Conservation (phyloP, 2,113 vertebrate species). For the Amblyopsis rosae region DNA sequence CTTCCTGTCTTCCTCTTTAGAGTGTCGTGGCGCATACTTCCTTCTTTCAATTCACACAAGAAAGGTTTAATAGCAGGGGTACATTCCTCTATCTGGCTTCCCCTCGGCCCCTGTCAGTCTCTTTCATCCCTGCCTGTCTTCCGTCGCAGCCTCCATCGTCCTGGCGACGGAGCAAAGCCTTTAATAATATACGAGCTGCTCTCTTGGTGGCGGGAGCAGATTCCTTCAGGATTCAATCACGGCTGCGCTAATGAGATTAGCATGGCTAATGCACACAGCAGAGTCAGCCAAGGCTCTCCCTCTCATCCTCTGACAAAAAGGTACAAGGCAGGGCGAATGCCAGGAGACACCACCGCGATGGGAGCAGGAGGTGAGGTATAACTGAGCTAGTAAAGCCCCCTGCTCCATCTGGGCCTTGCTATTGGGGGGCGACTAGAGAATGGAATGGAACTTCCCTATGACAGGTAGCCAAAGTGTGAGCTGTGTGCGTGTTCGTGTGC, state of each 20-base stretch:
- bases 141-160: slow-evolving; percentile 1
- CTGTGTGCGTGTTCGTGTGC: neutral
- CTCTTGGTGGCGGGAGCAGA: slow-evolving; percentile 37
- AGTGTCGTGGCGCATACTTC: neutral
- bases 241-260: slow-evolving; percentile 64
- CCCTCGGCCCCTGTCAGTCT: neutral
- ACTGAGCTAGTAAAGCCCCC: slow-evolving; percentile 22
- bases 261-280: slow-evolving; percentile 58
- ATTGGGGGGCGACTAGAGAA: slow-evolving; percentile 3
- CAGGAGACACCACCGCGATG: slow-evolving; percentile 20
- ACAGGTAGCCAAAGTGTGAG: slow-evolving; percentile 10
- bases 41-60: neutral
- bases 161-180: slow-evolving; percentile 38
- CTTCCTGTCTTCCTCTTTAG: neutral
- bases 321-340: neutral
- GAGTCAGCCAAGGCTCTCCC: slow-evolving; percentile 14
- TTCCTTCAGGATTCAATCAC: slow-evolving; percentile 68
- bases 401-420: slow-evolving; percentile 7
- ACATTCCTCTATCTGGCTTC: neutral
- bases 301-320: slow-evolving; percentile 10
- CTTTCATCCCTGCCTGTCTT: neutral
- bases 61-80: too few relatives aligned
- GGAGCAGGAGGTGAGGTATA: slow-evolving; percentile 6
- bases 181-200: slow-evolving; percentile 64
- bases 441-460: slow-evolving; percentile 37